phyloP scores from a whole-genome alignment of 2,797 vertebrate genomes.

The Menidia menidia region DNA sequence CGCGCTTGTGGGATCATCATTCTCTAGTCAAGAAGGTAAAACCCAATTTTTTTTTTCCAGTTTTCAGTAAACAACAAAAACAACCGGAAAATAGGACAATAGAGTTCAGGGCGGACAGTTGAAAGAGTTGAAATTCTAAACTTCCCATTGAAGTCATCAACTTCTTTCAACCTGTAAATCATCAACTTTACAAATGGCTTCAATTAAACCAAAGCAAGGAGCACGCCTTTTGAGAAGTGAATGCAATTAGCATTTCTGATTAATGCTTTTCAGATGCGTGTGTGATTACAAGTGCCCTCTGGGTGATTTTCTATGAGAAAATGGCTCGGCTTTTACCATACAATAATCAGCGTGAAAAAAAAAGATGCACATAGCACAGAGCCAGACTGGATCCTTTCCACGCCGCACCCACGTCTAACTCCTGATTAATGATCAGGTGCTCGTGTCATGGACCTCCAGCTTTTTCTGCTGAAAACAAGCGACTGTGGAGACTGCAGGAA shows the following conservation, averaged over 20 bases:
- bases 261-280: slow-evolving; percentile 57
- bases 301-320: slow-evolving; percentile 56
- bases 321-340: slow-evolving; percentile 39
- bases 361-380: slow-evolving; percentile 8
- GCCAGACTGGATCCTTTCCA: slow-evolving; percentile 10
- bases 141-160: not conserved
- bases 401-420: slow-evolving; percentile 26
- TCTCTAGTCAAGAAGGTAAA: too few species aligned
- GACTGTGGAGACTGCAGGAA: slow-evolving; percentile 33
- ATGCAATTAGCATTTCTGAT: slow-evolving; percentile 66
- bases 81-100: not conserved
- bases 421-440: slow-evolving; percentile 37
- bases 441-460: slow-evolving; percentile 8
- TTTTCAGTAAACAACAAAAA: not conserved
- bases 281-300: slow-evolving; percentile 63
- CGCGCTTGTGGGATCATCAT: too few species aligned
- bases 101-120: not conserved
- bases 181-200: slow-evolving; percentile 37
- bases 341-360: slow-evolving; percentile 46
- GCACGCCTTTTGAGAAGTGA: slow-evolving; percentile 33
- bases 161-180: slow-evolving; percentile 28
- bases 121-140: not conserved
- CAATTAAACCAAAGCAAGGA: slow-evolving; percentile 36
- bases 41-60: too few species aligned
- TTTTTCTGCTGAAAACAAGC: slow-evolving; percentile 21